Evolutionary conservation across 2,888 invertebrate genomes (phyloP).

Genomic region (Acrobeloides nanus): DNA sequence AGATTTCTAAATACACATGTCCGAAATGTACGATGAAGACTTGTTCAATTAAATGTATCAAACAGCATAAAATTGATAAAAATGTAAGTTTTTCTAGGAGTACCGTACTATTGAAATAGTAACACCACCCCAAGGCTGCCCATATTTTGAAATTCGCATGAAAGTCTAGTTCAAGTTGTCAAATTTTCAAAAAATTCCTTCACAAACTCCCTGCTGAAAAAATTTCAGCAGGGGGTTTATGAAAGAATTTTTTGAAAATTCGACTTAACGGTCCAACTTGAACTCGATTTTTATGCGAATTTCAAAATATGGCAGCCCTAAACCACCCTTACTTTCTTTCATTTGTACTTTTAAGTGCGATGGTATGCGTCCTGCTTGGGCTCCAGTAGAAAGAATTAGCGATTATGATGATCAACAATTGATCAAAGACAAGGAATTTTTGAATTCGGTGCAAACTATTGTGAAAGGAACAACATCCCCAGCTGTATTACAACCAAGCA

Average conservation of each 20-base stretch:
- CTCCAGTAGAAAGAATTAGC: slow-evolving; percentile 23
- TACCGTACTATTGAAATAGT: too few relatives aligned
- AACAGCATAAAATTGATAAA: slow-evolving; percentile 35
- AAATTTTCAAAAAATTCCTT: too few relatives aligned
- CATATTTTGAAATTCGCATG: too few relatives aligned
- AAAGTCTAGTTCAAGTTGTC: too few relatives aligned
- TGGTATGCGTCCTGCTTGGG: slow-evolving; percentile 32
- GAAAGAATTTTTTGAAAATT: too few relatives aligned
- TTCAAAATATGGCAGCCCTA: too few relatives aligned
- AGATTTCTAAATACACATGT: slow-evolving; percentile 30
- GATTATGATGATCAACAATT: slow-evolving; percentile 21
- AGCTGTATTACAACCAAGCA: not conserved
- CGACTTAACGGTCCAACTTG: too few relatives aligned
- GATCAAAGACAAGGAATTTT: not conserved
- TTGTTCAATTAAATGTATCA: slow-evolving; percentile 41
- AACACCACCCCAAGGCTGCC: too few relatives aligned
- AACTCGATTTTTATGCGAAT: too few relatives aligned
- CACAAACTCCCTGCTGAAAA: too few relatives aligned
- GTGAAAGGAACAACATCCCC: not conserved
- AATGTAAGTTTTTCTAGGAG: slow-evolving; percentile 25
- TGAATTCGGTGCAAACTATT: not conserved
- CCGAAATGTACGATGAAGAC: slow-evolving; percentile 40
- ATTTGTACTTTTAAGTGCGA: slow-evolving; percentile 33
- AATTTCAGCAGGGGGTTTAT: too few relatives aligned
- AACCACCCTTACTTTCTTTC: too few relatives aligned